Evolutionary conservation across 2,888 invertebrate genomes (phyloP), one percentile per base, ranked within the genome.

Genomic region (Endotricha flammealis): DNA sequence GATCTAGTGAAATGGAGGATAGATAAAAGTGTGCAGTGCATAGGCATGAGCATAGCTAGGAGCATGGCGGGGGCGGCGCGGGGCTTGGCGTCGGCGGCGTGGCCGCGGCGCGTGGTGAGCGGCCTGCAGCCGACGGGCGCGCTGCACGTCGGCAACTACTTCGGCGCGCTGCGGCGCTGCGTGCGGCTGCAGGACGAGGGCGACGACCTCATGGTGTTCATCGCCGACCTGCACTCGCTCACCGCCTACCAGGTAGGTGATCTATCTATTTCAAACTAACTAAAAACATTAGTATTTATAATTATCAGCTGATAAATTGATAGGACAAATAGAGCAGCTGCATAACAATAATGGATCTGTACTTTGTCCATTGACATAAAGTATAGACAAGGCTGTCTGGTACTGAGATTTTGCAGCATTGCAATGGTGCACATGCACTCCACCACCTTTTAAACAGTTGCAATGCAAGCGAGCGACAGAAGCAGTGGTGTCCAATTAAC

Each of bases 61-160:
- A 2, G 7, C 10, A 20, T 2, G 7, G 4, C 4, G 10, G 17
- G 24, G 11, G 36, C 5, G 25, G 24, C 16, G 16, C 16, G 35
- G 37, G 17, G 25, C 36, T 12, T 13, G 20, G 30, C 3, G 32
- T 14, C 11, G 23, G 7, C 29, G 28, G 10, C 49, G 22, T 91
- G 89, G 87, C 88, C 88, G 3, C 87, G 81, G 36, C 89, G 90
- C 54, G 88, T 97, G 57, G 94, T 98, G 60, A 95, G 98, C 0
- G 99, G 98, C 8, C 93, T 99, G 64, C 99, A 99, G 81, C 99
- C 99, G 0, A 98, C 98, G 0, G 99, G 99, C 10, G 85, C 90
- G 2, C 88, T 98, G 42, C 99, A 99, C 78, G 85, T 99, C 32
- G 99, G 99, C 7, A 99, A 99, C 87, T 99, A 98, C 85, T 91